phyloP scores from a whole-genome alignment of 1,140 invertebrate genomes.

The Drosophila nannoptera region DNA sequence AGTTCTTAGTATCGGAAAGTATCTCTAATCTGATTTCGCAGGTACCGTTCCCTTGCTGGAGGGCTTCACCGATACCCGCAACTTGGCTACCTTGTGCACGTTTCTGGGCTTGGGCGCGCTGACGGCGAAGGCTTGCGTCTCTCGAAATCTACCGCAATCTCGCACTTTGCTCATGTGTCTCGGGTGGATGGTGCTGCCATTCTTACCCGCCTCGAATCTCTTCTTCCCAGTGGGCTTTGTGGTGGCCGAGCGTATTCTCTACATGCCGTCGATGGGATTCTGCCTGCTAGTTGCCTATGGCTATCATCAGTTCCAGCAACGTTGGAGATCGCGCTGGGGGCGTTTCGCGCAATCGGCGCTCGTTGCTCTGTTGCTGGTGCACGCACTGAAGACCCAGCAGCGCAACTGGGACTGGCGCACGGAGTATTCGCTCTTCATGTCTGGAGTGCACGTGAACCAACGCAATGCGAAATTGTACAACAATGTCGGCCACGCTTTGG shows the following conservation, averaged over 20 bases:
- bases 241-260: slow-evolving; percentile 95
- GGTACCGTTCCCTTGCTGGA: slow-evolving; percentile 92
- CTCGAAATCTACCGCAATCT: slow-evolving; percentile 79
- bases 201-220: slow-evolving; percentile 96
- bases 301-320: slow-evolving; percentile 79
- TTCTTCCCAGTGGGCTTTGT: slow-evolving; percentile 99
- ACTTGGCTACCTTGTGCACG: slow-evolving; percentile 89
- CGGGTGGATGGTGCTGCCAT: slow-evolving; percentile 92
- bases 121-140: slow-evolving; percentile 52
- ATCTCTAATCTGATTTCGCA: slow-evolving; percentile 22
- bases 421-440: slow-evolving; percentile 95
- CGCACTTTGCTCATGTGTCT: slow-evolving; percentile 91
- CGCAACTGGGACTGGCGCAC: slow-evolving; percentile 95
- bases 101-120: slow-evolving; percentile 83
- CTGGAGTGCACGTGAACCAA: slow-evolving; percentile 93
- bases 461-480: slow-evolving; percentile 97
- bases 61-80: slow-evolving; percentile 89
- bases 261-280: slow-evolving; percentile 98
- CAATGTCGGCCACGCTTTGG: slow-evolving; percentile 96
- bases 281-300: slow-evolving; percentile 95
- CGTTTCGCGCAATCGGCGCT: slow-evolving; percentile 81
- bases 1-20: neutral
- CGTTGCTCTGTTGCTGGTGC: slow-evolving; percentile 85
- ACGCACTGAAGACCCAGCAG: slow-evolving; percentile 89
- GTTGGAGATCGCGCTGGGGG: slow-evolving; percentile 39